phyloP scores from a whole-genome alignment of 2,113 vertebrate species.

The Apteryx owenii region DNA sequence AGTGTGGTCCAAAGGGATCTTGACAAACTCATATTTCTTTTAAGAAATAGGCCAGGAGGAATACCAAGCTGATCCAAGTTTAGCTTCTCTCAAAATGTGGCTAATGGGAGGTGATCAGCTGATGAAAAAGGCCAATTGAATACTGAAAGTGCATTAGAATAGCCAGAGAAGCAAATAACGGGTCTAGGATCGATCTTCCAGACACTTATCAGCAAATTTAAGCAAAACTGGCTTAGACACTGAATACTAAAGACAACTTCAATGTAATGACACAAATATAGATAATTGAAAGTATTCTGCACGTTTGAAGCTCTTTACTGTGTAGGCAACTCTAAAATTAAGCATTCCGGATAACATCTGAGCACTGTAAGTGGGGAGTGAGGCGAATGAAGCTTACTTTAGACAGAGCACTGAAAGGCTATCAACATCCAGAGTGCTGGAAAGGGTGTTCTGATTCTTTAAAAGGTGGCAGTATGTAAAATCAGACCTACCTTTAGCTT shows the following conservation, averaged over 20 bases:
- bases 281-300: not conserved
- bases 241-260: not conserved
- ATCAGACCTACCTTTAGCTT: not conserved
- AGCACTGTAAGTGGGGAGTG: not conserved
- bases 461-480: not conserved
- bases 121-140: fast-evolving
- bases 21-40: not conserved
- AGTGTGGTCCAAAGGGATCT: not conserved
- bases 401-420: not conserved
- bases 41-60: not conserved
- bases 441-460: not conserved
- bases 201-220: not conserved
- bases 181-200: not conserved
- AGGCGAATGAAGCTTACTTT: not conserved
- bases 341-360: not conserved
- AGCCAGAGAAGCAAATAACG: not conserved
- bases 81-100: not conserved
- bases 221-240: not conserved
- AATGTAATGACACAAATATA: not conserved
- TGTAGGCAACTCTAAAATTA: not conserved
- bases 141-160: not conserved
- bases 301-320: not conserved
- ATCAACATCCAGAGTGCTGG: not conserved
- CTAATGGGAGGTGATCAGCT: not conserved
- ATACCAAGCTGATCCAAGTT: not conserved